phyloP scores from a whole-genome alignment of 2,113 vertebrate genomes.

The Notothenia coriiceps region DNA sequence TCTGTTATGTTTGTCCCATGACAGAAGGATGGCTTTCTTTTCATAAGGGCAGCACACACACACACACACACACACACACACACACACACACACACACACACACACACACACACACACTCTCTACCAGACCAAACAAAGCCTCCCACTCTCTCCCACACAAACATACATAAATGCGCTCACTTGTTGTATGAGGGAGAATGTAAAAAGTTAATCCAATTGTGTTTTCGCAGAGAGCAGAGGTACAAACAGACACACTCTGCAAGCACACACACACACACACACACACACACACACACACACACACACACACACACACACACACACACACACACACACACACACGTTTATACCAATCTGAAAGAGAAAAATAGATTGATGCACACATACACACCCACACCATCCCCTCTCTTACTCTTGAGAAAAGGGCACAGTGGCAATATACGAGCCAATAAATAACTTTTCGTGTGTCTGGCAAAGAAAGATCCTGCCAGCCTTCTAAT shows the following conservation, averaged over 20 bases:
- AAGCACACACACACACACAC: neutral
- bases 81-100: neutral
- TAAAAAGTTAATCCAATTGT: neutral
- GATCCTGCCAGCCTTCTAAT: constrained; percentile 64
- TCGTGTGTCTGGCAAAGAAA: constrained; percentile 57
- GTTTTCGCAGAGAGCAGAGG: constrained; percentile 14
- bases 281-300: constrained; percentile 12
- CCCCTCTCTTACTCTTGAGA: constrained; percentile 41
- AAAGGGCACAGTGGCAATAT: constrained; percentile 53
- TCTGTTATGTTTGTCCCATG: constrained; percentile 57
- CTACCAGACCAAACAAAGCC: neutral
- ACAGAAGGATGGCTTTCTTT: constrained; percentile 47
- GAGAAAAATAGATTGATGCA: neutral
- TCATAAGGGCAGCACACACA: constrained; percentile 31
- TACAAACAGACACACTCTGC: constrained; percentile 4
- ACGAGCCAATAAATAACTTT: constrained; percentile 69
- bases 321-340: neutral
- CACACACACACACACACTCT: neutral
- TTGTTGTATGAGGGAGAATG: constrained; percentile 24
- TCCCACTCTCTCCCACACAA: constrained; percentile 14
- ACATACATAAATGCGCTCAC: neutral
- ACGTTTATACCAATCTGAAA: no score
- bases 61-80: neutral
- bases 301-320: neutral
- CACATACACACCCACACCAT: constrained; percentile 15